Evolutionary conservation across 2,888 invertebrate genomes (phyloP), one percentile per base, ranked within the genome.

Genomic region (Tinea pellionella): DNA sequence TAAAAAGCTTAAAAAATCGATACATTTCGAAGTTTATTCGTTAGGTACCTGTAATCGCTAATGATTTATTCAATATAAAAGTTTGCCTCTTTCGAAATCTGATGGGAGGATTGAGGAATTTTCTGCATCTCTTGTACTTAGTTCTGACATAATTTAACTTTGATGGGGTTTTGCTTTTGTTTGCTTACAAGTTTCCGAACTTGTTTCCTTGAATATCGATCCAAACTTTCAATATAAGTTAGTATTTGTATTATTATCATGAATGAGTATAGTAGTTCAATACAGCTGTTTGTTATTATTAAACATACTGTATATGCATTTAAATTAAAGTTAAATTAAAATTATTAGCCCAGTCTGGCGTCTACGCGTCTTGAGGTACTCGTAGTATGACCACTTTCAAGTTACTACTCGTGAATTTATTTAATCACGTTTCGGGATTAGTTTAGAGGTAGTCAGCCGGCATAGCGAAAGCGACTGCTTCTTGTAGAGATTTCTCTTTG

Each of bases 71-170:
- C 57, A 57, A 32, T 32, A 9, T 32, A 15, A 57, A 57, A 57
- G 3, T 53, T 24, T 24, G 18, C 53, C 24, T 53, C 24, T 24
- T 53, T 53, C 8, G 15, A 9, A 6, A 15, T 47, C 47, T n/a
- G 47, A 37, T 9, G 11, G 37, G 9, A 37, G 37, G 37, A n/a
- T 9, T 2, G 37, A 2, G 9, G n/a, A n/a, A 47, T 47, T 47
- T 47, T 47, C 13, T 47, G 24, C 53, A 53, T 53, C 24, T 53
- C 53, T 53, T 53, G 53, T 53, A 63, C 63, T 60, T 62, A 59
- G 62, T 51, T 15, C 59, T 61, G 63, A 66, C 63, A 66, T 67
- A 67, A 70, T 71, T 69, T 65, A 68, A 69, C 68, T 71, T 68
- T 65, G 63, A 62, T 42, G 61, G 64, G 60, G 63, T 57, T 57